Conservation (phyloP, 2,888 invertebrate genomes). For the Cyclophora punctaria region DNA sequence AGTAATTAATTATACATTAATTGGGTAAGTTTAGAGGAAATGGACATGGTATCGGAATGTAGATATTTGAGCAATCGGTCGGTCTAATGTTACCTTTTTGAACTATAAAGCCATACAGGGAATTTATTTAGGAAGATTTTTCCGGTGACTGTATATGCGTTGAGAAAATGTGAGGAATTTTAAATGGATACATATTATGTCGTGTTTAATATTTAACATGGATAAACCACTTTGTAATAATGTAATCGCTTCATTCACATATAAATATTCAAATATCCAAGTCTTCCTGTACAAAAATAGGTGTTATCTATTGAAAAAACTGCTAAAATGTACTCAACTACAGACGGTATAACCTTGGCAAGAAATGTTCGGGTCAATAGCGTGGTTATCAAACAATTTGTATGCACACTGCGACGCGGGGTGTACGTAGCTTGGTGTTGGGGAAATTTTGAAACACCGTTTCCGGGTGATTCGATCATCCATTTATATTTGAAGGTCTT, state of each 20-base stretch:
- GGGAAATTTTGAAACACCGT: conserved; percentile 25
- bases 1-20: background rate
- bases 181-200: no score
- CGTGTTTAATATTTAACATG: no score
- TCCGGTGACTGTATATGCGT: no score
- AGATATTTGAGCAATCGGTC: conserved; percentile 12
- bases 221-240: no score
- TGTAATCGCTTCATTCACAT: no score
- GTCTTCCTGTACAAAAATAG: background rate
- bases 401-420: conserved; percentile 22
- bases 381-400: conserved; percentile 24
- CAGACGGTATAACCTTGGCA: conserved; percentile 27
- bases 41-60: conserved; percentile 6
- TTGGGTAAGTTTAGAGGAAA: background rate
- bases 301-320: background rate
- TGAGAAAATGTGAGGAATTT: no score
- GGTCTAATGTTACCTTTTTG: background rate
- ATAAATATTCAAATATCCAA: no score
- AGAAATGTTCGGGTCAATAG: conserved; percentile 32
- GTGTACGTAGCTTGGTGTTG: conserved; percentile 19
- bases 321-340: background rate
- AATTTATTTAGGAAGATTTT: no score
- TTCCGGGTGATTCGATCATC: conserved; percentile 26
- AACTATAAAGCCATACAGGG: background rate
- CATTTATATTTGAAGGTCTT: conserved; percentile 3